Evolutionary conservation across 1,140 invertebrate genomes (phyloP).

Genomic region (Eumaeus atala): DNA sequence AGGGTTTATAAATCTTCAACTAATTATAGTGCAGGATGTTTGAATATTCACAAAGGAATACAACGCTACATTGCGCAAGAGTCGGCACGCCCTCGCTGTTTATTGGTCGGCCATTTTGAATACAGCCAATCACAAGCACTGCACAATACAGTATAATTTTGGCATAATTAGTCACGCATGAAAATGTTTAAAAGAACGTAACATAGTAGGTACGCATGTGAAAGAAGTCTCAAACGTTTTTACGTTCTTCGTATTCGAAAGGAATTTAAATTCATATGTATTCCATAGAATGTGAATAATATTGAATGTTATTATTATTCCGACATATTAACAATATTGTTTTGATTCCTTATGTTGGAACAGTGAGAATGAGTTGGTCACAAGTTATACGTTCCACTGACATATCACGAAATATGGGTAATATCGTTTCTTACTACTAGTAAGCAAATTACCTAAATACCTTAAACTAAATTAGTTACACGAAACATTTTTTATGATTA

Average conservation of each 20-base stretch:
- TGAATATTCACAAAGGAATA: constrained; percentile 49
- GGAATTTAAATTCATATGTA: neutral
- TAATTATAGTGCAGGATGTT: constrained; percentile 11
- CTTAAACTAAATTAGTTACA: too few species aligned
- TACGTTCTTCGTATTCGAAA: constrained; percentile 1
- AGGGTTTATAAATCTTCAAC: constrained; percentile 4
- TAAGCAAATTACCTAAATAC: too few species aligned
- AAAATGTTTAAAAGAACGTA: constrained; percentile 19
- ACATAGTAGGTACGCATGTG: constrained; percentile 18
- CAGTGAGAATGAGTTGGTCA: too few species aligned
- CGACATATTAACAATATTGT: neutral
- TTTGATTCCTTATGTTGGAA: too few species aligned
- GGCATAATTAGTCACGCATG: constrained; percentile 69
- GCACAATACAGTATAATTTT: constrained; percentile 55
- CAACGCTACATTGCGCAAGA: constrained; percentile 49
- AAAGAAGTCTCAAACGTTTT: constrained; percentile 22
- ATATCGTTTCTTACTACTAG: too few species aligned
- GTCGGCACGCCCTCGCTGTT: constrained; percentile 49
- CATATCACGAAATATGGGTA: too few species aligned
- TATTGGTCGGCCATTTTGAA: constrained; percentile 55
- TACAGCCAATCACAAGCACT: constrained; percentile 45
- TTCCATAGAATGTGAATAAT: too few species aligned
- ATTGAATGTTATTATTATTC: too few species aligned
- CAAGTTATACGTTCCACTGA: too few species aligned
- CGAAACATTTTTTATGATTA: too few species aligned